Evolutionary conservation across 1,140 invertebrate genomes (phyloP).

Genomic region (Heterodera schachtii): DNA sequence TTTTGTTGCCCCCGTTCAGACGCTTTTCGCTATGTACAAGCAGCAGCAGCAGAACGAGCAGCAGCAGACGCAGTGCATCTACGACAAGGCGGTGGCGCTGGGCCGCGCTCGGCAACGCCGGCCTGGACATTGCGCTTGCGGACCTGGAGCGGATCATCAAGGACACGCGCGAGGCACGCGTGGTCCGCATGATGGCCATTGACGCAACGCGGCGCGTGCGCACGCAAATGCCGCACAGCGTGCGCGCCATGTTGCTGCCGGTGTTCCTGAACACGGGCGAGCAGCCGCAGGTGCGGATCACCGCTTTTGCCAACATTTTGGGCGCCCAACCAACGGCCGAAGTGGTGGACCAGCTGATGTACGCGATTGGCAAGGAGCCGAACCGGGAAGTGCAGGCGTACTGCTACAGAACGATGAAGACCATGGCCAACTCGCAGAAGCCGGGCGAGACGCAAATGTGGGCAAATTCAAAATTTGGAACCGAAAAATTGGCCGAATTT

Average conservation of each 20-base stretch:
- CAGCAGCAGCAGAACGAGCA: not conserved
- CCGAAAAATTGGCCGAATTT: slow-evolving; percentile 1
- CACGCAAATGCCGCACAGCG: slow-evolving; percentile 49
- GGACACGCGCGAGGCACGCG: slow-evolving; percentile 38
- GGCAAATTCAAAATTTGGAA: too few species aligned
- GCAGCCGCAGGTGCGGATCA: slow-evolving; percentile 53
- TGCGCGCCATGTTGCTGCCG: slow-evolving; percentile 56
- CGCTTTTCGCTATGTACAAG: slow-evolving; percentile 45
- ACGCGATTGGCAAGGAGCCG: slow-evolving; percentile 47
- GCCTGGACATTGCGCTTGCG: slow-evolving; percentile 48
- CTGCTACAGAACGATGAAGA: slow-evolving; percentile 46
- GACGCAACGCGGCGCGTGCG: slow-evolving; percentile 56
- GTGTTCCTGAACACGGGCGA: slow-evolving; percentile 57
- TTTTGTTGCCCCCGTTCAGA: slow-evolving; percentile 37
- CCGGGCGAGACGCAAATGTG: slow-evolving; percentile 43
- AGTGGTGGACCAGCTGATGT: slow-evolving; percentile 56
- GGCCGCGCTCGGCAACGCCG: slow-evolving; percentile 58
- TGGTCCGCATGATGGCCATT: slow-evolving; percentile 55
- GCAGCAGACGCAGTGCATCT: slow-evolving; percentile 25
- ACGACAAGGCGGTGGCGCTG: slow-evolving; percentile 59
- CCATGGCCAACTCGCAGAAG: slow-evolving; percentile 46
- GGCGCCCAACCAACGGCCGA: slow-evolving; percentile 46
- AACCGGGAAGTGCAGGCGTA: slow-evolving; percentile 55
- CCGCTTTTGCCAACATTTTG: slow-evolving; percentile 52
- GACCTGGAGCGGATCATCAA: slow-evolving; percentile 57